Conservation (phyloP, 2,797 vertebrate genomes). For the Helicolenus hilgendorfi region DNA sequence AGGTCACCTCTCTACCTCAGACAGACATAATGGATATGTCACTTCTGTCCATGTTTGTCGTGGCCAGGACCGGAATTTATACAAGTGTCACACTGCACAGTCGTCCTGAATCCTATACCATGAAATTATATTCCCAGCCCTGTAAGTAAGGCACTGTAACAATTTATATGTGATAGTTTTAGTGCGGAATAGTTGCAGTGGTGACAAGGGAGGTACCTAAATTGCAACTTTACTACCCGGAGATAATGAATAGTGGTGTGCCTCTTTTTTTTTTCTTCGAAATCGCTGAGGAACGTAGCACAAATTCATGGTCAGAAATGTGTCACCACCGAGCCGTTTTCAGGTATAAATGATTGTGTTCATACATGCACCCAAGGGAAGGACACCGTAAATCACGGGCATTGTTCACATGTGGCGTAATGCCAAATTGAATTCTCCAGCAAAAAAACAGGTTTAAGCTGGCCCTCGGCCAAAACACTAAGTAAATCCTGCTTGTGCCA, state of each 20-base stretch:
- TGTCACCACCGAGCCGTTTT: slow-evolving; percentile 43
- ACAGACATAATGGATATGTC: slow-evolving; percentile 74
- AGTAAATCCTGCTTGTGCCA: slow-evolving; percentile 60
- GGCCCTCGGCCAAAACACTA: slow-evolving; percentile 59
- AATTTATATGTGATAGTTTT: slow-evolving; percentile 32
- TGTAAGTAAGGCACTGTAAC: slow-evolving; percentile 12
- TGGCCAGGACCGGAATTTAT: slow-evolving; percentile 14
- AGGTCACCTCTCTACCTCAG: slow-evolving; percentile 71
- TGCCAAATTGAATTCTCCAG: slow-evolving; percentile 72
- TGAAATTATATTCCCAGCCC: slow-evolving; percentile 37
- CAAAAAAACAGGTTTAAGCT: slow-evolving; percentile 47
- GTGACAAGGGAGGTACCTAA: background rate
- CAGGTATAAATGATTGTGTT: slow-evolving; percentile 58
- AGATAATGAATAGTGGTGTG: slow-evolving; percentile 9
- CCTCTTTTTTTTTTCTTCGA: background rate
- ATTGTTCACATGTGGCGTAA: slow-evolving; percentile 53
- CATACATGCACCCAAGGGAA: slow-evolving; percentile 40
- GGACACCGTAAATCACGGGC: slow-evolving; percentile 46
- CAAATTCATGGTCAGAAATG: slow-evolving; percentile 47
- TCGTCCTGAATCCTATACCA: slow-evolving; percentile 38
- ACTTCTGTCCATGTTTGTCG: slow-evolving; percentile 49
- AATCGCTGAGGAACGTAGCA: background rate
- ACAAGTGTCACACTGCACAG: slow-evolving; percentile 18
- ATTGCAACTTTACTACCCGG: slow-evolving; percentile 7
- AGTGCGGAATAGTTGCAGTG: background rate